phyloP scores from a whole-genome alignment of 2,888 invertebrate genomes.

The Amaurobius ferox region DNA sequence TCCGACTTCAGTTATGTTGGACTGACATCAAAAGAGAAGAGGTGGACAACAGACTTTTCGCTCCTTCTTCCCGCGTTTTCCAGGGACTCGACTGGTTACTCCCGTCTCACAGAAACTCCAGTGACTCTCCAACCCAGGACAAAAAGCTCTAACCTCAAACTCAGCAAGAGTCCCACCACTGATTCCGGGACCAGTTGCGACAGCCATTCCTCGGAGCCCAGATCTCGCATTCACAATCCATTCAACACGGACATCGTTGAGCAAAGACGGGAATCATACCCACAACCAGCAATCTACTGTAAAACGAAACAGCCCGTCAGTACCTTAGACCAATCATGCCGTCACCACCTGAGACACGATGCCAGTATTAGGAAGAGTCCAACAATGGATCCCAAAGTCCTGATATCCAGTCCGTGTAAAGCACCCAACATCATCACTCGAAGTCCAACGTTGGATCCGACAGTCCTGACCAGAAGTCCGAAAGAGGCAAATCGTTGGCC shows the following conservation, averaged over 20 bases:
- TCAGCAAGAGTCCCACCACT: not conserved
- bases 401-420: not conserved
- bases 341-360: not conserved
- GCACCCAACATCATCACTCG: slow-evolving; percentile 19
- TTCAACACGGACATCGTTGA: not conserved
- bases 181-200: not conserved
- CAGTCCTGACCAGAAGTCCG: slow-evolving; percentile 32
- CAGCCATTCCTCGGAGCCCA: not conserved
- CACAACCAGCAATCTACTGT: not conserved
- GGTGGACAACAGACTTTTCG: slow-evolving; percentile 59
- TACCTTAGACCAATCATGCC: not conserved
- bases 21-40: slow-evolving; percentile 51
- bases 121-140: slow-evolving; percentile 56
- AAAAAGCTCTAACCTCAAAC: not conserved
- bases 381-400: slow-evolving; percentile 15
- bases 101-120: slow-evolving; percentile 54
- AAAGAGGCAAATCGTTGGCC: slow-evolving; percentile 7
- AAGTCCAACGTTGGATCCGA: slow-evolving; percentile 56
- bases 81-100: slow-evolving; percentile 51
- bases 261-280: not conserved
- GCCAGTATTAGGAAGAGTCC: slow-evolving; percentile 14
- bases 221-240: not conserved
- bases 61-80: slow-evolving; percentile 34
- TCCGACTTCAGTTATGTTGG: slow-evolving; percentile 63
- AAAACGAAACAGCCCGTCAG: slow-evolving; percentile 3